These are phyloP conservation scores for Drosophila siamana DNA, from an alignment of 2,888 invertebrate genomes.

Conservation along the genomic window DNA sequence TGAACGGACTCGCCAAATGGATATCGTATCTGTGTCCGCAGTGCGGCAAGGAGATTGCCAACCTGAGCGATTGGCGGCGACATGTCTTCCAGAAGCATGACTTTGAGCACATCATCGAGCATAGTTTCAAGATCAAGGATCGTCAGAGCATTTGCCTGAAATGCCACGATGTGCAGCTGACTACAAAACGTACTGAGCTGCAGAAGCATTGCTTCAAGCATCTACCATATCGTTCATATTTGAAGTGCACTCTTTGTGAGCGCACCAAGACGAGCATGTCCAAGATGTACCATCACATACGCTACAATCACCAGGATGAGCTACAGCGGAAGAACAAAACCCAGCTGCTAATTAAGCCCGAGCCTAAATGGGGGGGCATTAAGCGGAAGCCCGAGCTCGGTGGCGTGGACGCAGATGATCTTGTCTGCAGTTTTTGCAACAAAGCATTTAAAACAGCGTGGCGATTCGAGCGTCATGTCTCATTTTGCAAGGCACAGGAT, in stretches of 20 bases:
- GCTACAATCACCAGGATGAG: slow-evolving; percentile 71
- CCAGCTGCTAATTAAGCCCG: slow-evolving; percentile 62
- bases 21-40: slow-evolving; percentile 78
- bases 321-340: slow-evolving; percentile 56
- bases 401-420: slow-evolving; percentile 29
- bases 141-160: slow-evolving; percentile 66
- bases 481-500: slow-evolving; percentile 26
- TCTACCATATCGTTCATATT: slow-evolving; percentile 79
- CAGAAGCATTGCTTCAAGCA: slow-evolving; percentile 82
- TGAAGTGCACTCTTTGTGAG: slow-evolving; percentile 76
- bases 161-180: slow-evolving; percentile 67
- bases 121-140: slow-evolving; percentile 70
- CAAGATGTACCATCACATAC: slow-evolving; percentile 78
- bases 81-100: slow-evolving; percentile 79
- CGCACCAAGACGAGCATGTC: slow-evolving; percentile 82
- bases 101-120: slow-evolving; percentile 73
- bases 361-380: slow-evolving; percentile 50
- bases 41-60: slow-evolving; percentile 72
- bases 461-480: slow-evolving; percentile 56
- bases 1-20: slow-evolving; percentile 51
- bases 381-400: not conserved
- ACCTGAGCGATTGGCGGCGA: slow-evolving; percentile 73
- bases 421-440: slow-evolving; percentile 61
- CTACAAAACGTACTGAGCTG: slow-evolving; percentile 65
- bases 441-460: slow-evolving; percentile 61